Percentiles rank a stretch among this genome's conserved stretches.
phyloP scores from a whole-genome alignment of 2,113 vertebrate species.

The Elachura formosa region DNA sequence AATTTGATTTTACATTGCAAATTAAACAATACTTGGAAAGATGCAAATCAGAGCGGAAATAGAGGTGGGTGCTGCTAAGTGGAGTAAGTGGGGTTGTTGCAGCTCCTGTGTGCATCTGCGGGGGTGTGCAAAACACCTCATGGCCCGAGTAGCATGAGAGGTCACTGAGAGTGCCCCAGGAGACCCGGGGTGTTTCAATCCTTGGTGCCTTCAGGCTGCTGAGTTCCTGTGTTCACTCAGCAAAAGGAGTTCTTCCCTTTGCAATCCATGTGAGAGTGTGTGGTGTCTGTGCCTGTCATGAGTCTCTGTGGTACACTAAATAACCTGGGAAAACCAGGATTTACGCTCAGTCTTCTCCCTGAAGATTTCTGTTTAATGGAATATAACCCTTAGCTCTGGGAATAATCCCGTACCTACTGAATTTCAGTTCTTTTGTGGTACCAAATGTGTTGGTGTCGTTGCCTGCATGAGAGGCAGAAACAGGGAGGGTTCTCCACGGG shows the following conservation, averaged over 20 bases:
- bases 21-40: slow-evolving; percentile 36
- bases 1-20: slow-evolving; percentile 42
- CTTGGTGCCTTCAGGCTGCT: background rate
- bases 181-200: background rate
- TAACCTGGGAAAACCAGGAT: background rate
- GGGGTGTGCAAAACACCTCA: background rate
- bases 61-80: background rate
- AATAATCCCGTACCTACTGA: background rate
- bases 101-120: background rate
- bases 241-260: background rate
- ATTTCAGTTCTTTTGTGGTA: background rate
- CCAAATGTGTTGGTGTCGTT: background rate
- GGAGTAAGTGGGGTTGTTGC: background rate
- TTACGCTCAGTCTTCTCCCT: background rate
- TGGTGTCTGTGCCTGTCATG: background rate
- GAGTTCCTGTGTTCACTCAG: background rate
- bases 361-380: background rate
- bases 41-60: slow-evolving; percentile 15
- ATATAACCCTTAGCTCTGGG: background rate
- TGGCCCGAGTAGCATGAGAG: background rate
- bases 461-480: background rate
- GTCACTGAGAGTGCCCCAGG: background rate
- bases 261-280: background rate
- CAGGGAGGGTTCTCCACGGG: fast-evolving
- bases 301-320: background rate